These are phyloP conservation scores for Galaxea fascicularis DNA, from an alignment of 92 coral and sea anemone genomes.

Conservation along the genomic window DNA sequence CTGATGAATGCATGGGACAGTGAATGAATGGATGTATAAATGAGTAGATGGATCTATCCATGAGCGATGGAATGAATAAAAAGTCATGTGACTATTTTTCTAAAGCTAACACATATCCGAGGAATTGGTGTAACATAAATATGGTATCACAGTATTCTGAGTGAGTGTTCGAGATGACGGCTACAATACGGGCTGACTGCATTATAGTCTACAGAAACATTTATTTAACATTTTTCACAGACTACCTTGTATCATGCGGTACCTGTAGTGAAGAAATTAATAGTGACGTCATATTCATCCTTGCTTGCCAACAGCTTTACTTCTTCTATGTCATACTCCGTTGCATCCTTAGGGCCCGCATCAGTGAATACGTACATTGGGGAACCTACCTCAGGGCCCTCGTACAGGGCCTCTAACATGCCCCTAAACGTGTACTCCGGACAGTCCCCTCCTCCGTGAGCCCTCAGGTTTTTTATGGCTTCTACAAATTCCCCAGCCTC, in stretches of 20 bases:
- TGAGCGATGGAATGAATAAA: neutral
- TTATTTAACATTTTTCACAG: neutral
- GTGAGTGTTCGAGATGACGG: no score
- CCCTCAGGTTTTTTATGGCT: conserved; percentile 69
- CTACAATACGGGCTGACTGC: no score
- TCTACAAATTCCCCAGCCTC: conserved; percentile 63
- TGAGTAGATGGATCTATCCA: neutral
- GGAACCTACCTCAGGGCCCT: conserved; percentile 81
- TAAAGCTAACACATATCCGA: no score
- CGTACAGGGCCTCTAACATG: conserved; percentile 71
- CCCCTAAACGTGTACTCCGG: conserved; percentile 82
- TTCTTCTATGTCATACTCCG: conserved; percentile 65
- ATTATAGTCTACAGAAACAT: no score
- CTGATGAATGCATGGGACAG: no score
- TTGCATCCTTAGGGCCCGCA: conserved; percentile 86
- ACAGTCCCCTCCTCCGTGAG: conserved; percentile 88
- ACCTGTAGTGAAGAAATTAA: conserved; percentile 88
- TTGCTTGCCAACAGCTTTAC: conserved; percentile 45
- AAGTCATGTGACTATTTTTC: neutral
- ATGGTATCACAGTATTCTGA: no score
- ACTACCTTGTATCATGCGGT: neutral
- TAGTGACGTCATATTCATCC: conserved; percentile 63
- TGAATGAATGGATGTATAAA: no score
- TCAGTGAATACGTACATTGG: conserved; percentile 96
- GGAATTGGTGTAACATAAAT: no score